Conservation (phyloP, 2,113 vertebrate genomes). For the Beaufortia kweichowensis region DNA sequence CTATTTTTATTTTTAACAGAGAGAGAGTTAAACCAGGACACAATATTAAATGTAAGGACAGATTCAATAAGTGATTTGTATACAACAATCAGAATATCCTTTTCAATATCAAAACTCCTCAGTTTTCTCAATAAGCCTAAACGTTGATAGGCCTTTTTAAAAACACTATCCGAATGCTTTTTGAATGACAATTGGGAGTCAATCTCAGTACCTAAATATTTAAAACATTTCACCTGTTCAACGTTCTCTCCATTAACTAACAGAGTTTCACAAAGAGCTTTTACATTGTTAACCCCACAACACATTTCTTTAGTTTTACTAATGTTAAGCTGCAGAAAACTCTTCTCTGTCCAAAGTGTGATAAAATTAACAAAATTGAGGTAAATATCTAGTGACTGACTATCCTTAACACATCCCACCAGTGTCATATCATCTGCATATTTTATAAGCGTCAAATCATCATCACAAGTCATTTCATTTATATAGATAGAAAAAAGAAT, state of each 20-base stretch:
- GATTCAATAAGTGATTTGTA: background rate
- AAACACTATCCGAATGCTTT: background rate
- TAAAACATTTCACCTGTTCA: background rate
- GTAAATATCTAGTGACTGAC: no score
- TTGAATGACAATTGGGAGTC: background rate
- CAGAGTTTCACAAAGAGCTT: background rate
- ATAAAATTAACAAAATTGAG: no score
- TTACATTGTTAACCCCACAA: background rate
- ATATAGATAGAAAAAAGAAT: no score
- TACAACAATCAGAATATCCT: no score
- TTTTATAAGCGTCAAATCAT: no score
- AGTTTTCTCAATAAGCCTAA: background rate
- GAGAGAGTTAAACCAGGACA: background rate
- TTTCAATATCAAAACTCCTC: no score
- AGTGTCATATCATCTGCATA: no score
- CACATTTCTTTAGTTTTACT: background rate
- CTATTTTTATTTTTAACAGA: background rate
- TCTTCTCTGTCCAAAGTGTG: no score
- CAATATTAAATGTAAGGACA: background rate
- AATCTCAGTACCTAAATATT: background rate
- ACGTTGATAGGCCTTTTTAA: background rate
- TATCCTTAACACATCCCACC: no score
- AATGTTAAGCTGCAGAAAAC: no score
- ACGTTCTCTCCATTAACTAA: background rate
- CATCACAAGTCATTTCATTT: no score